Evolutionary conservation across 1,140 invertebrate species (phyloP).

Genomic region (Adoxophyes honmai): DNA sequence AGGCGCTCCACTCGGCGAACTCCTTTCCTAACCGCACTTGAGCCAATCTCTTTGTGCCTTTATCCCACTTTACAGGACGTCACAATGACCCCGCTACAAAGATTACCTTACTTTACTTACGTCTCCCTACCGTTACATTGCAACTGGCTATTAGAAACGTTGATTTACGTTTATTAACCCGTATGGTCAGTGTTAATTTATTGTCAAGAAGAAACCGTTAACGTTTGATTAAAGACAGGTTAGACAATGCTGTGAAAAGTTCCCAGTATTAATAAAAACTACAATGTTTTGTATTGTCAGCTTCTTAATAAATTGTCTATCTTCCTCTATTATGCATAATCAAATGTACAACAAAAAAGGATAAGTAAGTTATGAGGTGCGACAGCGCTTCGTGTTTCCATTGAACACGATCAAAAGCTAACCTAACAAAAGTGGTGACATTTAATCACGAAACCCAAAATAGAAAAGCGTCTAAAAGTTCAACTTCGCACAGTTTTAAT

Average conservation of each 20-base stretch:
- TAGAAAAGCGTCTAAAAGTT: no score
- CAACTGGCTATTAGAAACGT: neutral
- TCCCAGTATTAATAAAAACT: neutral
- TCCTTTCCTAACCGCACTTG: conserved; percentile 1
- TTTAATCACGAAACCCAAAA: no score
- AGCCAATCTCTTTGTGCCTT: conserved; percentile 9
- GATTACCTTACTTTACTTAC: neutral
- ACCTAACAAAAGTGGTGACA: no score
- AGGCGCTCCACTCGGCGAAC: neutral
- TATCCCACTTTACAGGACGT: neutral
- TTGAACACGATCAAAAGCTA: no score
- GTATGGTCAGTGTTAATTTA: neutral
- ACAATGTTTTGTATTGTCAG: neutral
- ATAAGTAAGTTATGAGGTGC: no score
- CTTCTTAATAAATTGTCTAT: neutral
- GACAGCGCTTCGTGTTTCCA: no score
- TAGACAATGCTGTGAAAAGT: conserved; percentile 2
- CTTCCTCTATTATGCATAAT: no score
- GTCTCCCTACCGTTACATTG: neutral
- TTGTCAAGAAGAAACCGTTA: neutral
- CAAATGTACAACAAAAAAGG: no score
- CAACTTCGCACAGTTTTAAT: neutral
- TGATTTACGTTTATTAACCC: neutral
- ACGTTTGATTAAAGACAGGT: neutral
- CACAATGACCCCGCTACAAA: neutral